phyloP scores from a whole-genome alignment of 1,140 invertebrate species.

The Drosophila sucinea region DNA sequence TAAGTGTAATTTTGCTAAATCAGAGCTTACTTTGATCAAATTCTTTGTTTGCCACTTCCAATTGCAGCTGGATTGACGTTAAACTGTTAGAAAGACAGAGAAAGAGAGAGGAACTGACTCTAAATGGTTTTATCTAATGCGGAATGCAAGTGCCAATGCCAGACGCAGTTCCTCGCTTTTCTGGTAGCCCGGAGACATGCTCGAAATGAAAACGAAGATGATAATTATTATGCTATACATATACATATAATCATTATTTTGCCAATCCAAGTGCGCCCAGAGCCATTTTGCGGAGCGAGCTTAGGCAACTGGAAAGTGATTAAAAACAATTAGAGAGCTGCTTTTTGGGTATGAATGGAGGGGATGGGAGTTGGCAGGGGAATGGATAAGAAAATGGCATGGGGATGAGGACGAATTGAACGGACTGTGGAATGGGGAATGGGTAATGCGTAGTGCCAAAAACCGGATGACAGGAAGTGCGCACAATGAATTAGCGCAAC shows the following conservation, averaged over 20 bases:
- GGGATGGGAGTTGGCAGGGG: background rate
- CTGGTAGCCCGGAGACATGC: background rate
- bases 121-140: slow-evolving; percentile 31
- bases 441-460: slow-evolving; percentile 36
- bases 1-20: too few species aligned
- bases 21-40: too few species aligned
- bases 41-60: too few species aligned
- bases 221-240: slow-evolving; percentile 56
- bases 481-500: slow-evolving; percentile 74
- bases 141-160: slow-evolving; percentile 25
- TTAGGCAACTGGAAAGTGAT: slow-evolving; percentile 65
- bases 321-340: slow-evolving; percentile 69
- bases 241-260: slow-evolving; percentile 55
- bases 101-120: background rate
- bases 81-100: background rate
- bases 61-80: background rate
- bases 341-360: background rate
- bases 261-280: slow-evolving; percentile 56
- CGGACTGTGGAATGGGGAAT: slow-evolving; percentile 7
- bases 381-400: background rate
- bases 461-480: slow-evolving; percentile 73
- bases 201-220: slow-evolving; percentile 20
- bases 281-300: slow-evolving; percentile 40
- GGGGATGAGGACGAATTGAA: background rate
- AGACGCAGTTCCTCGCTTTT: slow-evolving; percentile 1